Percentiles rank a stretch among this genome's conserved stretches.
Conservation (phyloP, 2,797 vertebrate genomes). For the Danio choprae region DNA sequence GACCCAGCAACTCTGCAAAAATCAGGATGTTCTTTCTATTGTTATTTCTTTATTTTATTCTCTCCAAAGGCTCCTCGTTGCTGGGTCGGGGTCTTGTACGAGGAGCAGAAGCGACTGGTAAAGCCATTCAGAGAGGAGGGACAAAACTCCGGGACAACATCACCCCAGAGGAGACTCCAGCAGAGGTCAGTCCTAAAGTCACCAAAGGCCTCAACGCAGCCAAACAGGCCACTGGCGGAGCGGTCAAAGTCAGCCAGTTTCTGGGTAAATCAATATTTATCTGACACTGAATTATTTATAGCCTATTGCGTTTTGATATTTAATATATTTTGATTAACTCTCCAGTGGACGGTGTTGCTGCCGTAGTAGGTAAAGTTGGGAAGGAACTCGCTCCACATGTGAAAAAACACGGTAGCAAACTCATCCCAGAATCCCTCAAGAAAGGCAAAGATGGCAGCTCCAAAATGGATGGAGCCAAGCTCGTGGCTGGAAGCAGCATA, state of each 20-base stretch:
- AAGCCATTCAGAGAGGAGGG: slow-evolving; percentile 91
- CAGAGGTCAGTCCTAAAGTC: slow-evolving; percentile 88
- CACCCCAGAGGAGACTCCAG: slow-evolving; percentile 90
- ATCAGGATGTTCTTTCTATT: too few relatives aligned
- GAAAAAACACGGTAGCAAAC: slow-evolving; percentile 92
- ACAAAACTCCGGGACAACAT: slow-evolving; percentile 89
- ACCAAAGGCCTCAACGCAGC: slow-evolving; percentile 85
- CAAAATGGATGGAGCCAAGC: slow-evolving; percentile 86
- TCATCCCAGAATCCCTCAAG: slow-evolving; percentile 92
- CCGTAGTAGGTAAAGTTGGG: slow-evolving; percentile 85
- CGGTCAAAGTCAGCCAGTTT: slow-evolving; percentile 91
- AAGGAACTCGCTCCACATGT: slow-evolving; percentile 91
- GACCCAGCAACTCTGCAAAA: too few relatives aligned
- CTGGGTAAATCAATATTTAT: slow-evolving; percentile 78
- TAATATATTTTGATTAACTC: slow-evolving; percentile 8
- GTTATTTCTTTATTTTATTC: too few relatives aligned
- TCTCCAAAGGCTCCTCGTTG: slow-evolving; percentile 83
- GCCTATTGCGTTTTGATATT: not conserved
- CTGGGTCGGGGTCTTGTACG: slow-evolving; percentile 87
- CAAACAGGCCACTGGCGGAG: slow-evolving; percentile 88
- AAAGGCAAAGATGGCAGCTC: slow-evolving; percentile 87
- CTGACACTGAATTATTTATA: not conserved
- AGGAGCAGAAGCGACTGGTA: slow-evolving; percentile 91
- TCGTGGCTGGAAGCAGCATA: slow-evolving; percentile 88
- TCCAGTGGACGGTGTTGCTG: slow-evolving; percentile 90